phyloP scores from a whole-genome alignment of 2,113 vertebrate species.

The Mixornis gularis region DNA sequence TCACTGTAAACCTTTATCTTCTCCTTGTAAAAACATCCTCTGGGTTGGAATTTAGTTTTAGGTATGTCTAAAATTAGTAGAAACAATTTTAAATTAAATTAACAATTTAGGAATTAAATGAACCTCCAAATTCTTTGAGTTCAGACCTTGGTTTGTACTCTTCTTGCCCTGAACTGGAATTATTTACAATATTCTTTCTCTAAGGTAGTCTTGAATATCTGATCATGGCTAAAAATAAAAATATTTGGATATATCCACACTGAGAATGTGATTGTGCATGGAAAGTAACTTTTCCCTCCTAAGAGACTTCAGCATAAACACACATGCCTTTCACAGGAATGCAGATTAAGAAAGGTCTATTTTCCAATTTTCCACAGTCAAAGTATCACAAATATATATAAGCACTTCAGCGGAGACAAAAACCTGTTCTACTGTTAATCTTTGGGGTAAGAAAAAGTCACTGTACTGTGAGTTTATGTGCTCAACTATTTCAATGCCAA shows the following conservation, averaged over 20 bases:
- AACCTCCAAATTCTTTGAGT: background rate
- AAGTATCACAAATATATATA: background rate
- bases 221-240: background rate
- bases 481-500: background rate
- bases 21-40: slow-evolving; percentile 21
- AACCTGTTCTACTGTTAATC: background rate
- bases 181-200: background rate
- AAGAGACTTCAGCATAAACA: background rate
- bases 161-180: background rate
- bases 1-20: background rate
- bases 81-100: background rate
- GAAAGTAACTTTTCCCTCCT: background rate
- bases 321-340: background rate
- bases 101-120: background rate
- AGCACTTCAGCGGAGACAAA: background rate
- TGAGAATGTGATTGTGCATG: background rate
- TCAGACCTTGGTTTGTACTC: background rate
- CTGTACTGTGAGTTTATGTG: background rate
- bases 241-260: background rate
- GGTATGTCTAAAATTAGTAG: background rate
- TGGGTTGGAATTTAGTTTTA: background rate
- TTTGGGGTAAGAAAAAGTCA: background rate
- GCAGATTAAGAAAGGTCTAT: background rate
- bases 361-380: background rate
- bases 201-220: background rate